These are phyloP conservation scores for Petrolisthes cinctipes DNA, from an alignment of 2,888 invertebrate species.

Conservation along the genomic window DNA sequence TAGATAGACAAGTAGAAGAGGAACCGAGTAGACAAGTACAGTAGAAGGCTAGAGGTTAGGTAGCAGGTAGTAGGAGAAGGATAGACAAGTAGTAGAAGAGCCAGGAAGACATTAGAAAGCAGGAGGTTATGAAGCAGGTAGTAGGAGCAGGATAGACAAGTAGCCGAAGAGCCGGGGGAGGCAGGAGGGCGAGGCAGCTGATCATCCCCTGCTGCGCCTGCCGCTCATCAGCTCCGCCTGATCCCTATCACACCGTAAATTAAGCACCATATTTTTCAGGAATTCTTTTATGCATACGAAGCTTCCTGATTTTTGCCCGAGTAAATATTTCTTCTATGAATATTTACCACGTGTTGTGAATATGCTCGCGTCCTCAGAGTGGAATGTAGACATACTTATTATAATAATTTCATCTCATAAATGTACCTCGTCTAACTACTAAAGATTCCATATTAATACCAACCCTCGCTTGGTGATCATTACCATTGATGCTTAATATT, in stretches of 20 bases:
- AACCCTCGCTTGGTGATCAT: slow-evolving; percentile 1
- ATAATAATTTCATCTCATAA: slow-evolving; percentile 36
- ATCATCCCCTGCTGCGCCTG: slow-evolving; percentile 17
- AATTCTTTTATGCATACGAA: slow-evolving; percentile 35
- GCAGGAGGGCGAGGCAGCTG: neutral
- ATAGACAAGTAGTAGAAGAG: no score
- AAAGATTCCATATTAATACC: slow-evolving; percentile 39
- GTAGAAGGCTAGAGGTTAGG: no score
- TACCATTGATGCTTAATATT: slow-evolving; percentile 28
- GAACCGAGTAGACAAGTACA: no score
- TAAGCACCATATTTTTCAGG: slow-evolving; percentile 26
- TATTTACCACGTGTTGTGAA: slow-evolving; percentile 39
- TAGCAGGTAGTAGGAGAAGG: no score
- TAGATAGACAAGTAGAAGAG: no score
- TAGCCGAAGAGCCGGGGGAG: neutral
- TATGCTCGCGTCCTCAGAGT: slow-evolving; percentile 1
- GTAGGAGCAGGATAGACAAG: neutral
- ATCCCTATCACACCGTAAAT: slow-evolving; percentile 28
- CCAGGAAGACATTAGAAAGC: no score
- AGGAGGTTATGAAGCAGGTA: no score
- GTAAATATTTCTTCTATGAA: slow-evolving; percentile 24
- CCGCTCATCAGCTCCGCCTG: slow-evolving; percentile 27
- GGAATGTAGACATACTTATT: slow-evolving; percentile 28
- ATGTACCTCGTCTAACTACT: slow-evolving; percentile 26
- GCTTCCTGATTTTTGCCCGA: slow-evolving; percentile 18